Percentiles rank a stretch among this genome's conserved stretches.
Evolutionary conservation across 2,113 vertebrate genomes (phyloP).

Genomic region (Charina bottae): DNA sequence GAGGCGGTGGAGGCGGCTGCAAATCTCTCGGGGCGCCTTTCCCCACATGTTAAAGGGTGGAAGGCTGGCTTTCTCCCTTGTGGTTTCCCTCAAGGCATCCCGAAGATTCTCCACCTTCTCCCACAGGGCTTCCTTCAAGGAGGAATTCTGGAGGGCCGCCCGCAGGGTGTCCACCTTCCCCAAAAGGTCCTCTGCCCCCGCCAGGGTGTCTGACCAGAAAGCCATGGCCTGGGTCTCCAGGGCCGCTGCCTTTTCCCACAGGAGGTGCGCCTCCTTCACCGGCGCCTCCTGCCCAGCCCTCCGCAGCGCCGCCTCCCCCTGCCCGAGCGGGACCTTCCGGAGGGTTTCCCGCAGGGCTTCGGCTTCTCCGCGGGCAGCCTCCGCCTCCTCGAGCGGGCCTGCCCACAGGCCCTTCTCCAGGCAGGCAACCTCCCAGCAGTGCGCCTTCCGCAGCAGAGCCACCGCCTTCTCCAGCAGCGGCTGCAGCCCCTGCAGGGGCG

Average conservation of each 20-base stretch:
- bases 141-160: neutral
- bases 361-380: neutral
- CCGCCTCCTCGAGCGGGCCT: neutral
- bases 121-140: neutral
- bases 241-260: neutral
- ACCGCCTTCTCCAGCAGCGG: neutral
- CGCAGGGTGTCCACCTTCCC: neutral
- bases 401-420: neutral
- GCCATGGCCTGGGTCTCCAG: neutral
- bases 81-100: neutral
- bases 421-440: neutral
- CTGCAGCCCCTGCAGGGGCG: neutral
- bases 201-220: neutral
- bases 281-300: neutral
- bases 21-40: neutral
- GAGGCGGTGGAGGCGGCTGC: neutral
- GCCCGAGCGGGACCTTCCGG: neutral
- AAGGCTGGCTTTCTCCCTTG: neutral
- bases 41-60: neutral
- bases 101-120: neutral
- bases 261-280: neutral
- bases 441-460: neutral
- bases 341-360: neutral
- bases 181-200: neutral
- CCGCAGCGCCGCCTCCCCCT: neutral